These are phyloP conservation scores for Scylla paramamosain DNA, from an alignment of 1,140 invertebrate genomes.

Conservation along the genomic window DNA sequence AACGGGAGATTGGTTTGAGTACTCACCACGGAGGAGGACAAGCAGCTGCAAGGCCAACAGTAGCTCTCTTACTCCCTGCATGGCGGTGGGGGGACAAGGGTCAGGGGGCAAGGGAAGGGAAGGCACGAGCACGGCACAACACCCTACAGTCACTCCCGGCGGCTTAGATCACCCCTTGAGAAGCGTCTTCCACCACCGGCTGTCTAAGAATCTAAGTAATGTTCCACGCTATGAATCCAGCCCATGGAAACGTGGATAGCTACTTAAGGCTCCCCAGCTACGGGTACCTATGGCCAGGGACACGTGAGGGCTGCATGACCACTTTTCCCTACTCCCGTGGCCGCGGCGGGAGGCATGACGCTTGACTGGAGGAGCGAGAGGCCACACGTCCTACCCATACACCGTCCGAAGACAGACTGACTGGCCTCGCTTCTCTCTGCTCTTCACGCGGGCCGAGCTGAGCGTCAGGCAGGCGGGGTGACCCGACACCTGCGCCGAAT, in stretches of 20 bases:
- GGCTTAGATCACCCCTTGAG: background rate
- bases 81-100: background rate
- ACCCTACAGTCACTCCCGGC: background rate
- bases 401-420: background rate
- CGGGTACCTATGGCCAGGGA: background rate
- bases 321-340: background rate
- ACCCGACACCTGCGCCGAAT: constrained; percentile 1
- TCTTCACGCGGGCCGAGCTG: background rate
- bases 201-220: background rate
- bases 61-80: background rate
- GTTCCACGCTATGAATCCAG: background rate
- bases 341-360: constrained; percentile 4
- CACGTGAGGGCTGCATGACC: background rate
- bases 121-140: background rate
- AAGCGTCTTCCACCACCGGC: too few relatives aligned
- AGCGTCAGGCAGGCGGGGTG: background rate
- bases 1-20: background rate
- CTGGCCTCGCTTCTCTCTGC: background rate
- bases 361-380: background rate
- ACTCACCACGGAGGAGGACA: background rate
- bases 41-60: background rate
- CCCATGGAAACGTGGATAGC: too few relatives aligned
- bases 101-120: background rate
- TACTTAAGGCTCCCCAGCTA: background rate
- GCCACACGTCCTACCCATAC: background rate